Percentiles rank a stretch among this genome's conserved stretches.
Evolutionary conservation across 2,113 vertebrate genomes (phyloP).

Genomic region (Peromyscus californicus): DNA sequence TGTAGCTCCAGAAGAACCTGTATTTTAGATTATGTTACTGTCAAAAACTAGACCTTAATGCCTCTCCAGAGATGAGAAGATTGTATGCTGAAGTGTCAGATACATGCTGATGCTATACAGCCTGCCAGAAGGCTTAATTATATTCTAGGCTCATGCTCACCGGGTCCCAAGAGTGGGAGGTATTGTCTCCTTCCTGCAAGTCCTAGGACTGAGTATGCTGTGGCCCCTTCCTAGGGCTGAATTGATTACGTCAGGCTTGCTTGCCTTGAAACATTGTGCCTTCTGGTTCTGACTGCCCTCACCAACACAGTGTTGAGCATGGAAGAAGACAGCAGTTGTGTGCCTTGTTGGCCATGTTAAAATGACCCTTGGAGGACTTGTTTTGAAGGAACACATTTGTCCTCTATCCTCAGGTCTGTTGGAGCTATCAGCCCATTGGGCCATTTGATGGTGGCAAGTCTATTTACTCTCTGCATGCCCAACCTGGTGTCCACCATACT

Average conservation of each 20-base stretch:
- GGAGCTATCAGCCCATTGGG: not conserved
- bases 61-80: conserved; percentile 35
- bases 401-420: not conserved
- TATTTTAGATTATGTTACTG: conserved; percentile 59
- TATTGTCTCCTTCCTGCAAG: not conserved
- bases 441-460: not conserved
- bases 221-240: too few relatives aligned
- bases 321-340: fast-evolving
- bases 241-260: fast-evolving
- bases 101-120: not conserved
- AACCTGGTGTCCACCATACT: fast-evolving
- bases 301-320: fast-evolving
- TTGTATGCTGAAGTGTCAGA: not conserved
- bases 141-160: not conserved
- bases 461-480: too few relatives aligned
- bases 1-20: not conserved
- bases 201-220: fast-evolving
- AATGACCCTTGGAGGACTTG: not conserved
- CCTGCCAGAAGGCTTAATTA: not conserved
- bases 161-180: not conserved
- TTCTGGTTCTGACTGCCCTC: not conserved
- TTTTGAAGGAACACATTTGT: not conserved
- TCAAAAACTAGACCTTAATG: not conserved
- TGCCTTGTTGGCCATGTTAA: not conserved
- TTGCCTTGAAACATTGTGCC: not conserved